Evolutionary conservation across 2,113 vertebrate genomes (phyloP).

Genomic region (Rhabdomys dilectus): DNA sequence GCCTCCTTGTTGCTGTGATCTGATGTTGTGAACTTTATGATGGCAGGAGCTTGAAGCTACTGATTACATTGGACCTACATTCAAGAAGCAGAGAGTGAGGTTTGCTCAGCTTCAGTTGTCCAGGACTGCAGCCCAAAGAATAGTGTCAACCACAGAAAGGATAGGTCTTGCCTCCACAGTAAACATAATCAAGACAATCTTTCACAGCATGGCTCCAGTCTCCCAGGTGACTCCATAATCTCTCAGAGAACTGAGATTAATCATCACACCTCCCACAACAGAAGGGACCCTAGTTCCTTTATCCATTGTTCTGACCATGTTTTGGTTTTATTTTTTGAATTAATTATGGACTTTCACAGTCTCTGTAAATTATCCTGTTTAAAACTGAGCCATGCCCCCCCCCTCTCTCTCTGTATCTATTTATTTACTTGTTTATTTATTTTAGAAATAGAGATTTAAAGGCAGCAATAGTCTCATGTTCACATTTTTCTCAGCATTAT

Average conservation of each 20-base stretch:
- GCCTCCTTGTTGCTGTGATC: not conserved
- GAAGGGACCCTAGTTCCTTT: not conserved
- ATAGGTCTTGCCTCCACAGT: not conserved
- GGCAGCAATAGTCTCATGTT: not conserved
- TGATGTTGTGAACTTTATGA: not conserved
- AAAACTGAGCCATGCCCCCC: not conserved
- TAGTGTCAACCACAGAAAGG: not conserved
- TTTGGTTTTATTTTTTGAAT: conserved; percentile 16
- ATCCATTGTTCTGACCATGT: not conserved
- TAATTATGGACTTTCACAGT: not conserved
- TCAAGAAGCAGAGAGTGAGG: not conserved
- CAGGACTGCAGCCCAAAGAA: not conserved
- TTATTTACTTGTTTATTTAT: too few relatives aligned
- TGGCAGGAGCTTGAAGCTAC: not conserved
- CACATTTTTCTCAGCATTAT: not conserved
- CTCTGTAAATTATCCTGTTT: not conserved
- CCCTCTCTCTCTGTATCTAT: not conserved
- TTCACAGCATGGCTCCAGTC: too few relatives aligned
- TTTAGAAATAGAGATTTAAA: not conserved
- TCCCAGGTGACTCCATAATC: not conserved
- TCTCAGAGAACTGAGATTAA: not conserved
- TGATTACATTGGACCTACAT: not conserved
- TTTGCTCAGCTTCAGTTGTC: not conserved
- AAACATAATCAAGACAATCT: not conserved
- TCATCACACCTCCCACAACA: not conserved